A percentile compares a stretch with the other conserved stretches of the same genome.
These are phyloP conservation scores for Hypomesus transpacificus DNA, from an alignment of 2,113 vertebrate genomes.

Conservation along the genomic window DNA sequence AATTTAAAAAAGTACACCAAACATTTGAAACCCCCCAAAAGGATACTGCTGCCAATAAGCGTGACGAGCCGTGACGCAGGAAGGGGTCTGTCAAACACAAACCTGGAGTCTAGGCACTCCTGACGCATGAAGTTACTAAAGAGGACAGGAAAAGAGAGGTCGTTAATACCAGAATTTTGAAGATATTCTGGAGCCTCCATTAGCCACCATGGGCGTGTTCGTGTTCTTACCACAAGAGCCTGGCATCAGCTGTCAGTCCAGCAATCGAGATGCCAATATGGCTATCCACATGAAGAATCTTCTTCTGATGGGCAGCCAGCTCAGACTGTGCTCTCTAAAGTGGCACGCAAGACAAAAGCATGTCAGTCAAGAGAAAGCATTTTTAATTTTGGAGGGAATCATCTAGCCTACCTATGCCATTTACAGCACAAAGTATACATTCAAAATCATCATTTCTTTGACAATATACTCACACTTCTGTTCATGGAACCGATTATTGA, in stretches of 20 bases:
- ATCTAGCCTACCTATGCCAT: too few relatives aligned
- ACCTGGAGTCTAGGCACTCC: constrained; percentile 97
- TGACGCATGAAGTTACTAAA: constrained; percentile 98
- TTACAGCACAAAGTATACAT: too few relatives aligned
- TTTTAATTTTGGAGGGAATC: too few relatives aligned
- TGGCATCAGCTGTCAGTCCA: constrained; percentile 94
- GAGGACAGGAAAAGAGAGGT: neutral
- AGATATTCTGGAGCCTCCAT: neutral
- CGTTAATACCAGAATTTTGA: neutral
- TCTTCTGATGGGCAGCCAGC: constrained; percentile 97
- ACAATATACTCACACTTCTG: too few relatives aligned
- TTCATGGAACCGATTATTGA: too few relatives aligned
- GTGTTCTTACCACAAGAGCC: constrained; percentile 86
- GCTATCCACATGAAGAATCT: constrained; percentile 98
- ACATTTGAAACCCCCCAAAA: constrained; percentile 32
- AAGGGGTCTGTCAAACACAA: constrained; percentile 95
- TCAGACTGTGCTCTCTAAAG: constrained; percentile 94
- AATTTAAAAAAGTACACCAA: neutral
- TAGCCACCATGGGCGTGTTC: neutral
- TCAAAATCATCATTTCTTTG: too few relatives aligned
- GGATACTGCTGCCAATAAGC: constrained; percentile 99
- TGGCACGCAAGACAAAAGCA: constrained; percentile 22
- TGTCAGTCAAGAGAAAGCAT: neutral
- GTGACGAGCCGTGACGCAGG: constrained; percentile 92
- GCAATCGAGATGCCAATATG: constrained; percentile 98